Evolutionary conservation across 2,797 vertebrate species (phyloP), one percentile per base, ranked within the genome.

Genomic region (Gambelia wislizenii): DNA sequence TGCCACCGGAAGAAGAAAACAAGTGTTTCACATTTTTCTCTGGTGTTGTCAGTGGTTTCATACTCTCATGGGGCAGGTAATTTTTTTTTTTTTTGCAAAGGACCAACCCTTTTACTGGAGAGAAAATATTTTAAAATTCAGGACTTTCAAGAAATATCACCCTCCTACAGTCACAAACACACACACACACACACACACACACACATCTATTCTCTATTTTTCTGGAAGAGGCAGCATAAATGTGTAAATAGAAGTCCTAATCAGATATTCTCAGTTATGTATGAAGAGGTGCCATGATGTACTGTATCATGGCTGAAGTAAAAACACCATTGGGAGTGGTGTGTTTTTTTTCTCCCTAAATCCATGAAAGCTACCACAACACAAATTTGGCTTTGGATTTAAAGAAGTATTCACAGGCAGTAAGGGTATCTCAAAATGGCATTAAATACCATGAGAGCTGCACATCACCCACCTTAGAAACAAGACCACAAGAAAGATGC

Each of bases 181-280:
- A 61, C 18, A 59, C 20, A 67, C 64, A 67, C 64, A 67, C 64
- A 30, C 27, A 22, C 59, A 59, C 20, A 61, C 59, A 61, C 18
- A 59, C 56, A 59, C 5, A 12, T 6, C 89, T 88, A 87, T 93
- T 85, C 78, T 92, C 89, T 94, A 85, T 88, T 96, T 95, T 96
- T 95, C 92, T 93, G 95, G 89, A 95, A 93, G 87, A 89, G 91
- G 87, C 93, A 93, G 93, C 87, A 49, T 86, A 78, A 91, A 93
- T 94, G 79, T 96, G 95, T 96, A 96, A 95, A 95, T 95, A 96
- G 84, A 94, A 91, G 87, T 76, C 91, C 83, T 91, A n/a, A 1
- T 92, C 89, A 92, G 86, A 88, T 22, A 84, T 88, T 87, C 93
- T 95, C 87, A 91, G 82, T 90, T 85, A 56, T 14, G 90, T 95